A percentile compares a stretch with the other conserved stretches of the same genome.
phyloP scores from a whole-genome alignment of 2,113 vertebrate genomes.

The Marcusenius ussheri region DNA sequence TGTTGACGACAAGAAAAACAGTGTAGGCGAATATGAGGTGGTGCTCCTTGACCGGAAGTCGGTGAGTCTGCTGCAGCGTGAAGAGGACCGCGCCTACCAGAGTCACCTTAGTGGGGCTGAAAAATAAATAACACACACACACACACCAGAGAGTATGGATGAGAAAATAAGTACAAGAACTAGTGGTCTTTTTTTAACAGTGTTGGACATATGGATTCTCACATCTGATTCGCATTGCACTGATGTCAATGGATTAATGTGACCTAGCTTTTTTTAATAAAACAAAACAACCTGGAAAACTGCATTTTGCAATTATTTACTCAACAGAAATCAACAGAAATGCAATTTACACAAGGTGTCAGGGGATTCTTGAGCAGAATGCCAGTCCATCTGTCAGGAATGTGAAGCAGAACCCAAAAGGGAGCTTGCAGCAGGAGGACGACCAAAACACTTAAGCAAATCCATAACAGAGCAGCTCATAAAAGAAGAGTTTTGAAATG shows the following conservation, averaged over 20 bases:
- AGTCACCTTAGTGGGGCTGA: constrained; percentile 82
- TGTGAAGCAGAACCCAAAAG: neutral
- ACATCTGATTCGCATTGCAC: neutral
- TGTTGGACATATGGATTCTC: neutral
- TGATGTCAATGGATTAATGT: neutral
- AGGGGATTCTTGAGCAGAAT: neutral
- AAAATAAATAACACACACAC: constrained; percentile 14
- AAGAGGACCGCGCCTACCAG: constrained; percentile 86
- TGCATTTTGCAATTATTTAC: neutral
- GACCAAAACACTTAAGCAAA: neutral
- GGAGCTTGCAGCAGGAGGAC: neutral
- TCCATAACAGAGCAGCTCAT: neutral
- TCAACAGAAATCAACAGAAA: neutral
- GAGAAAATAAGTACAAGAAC: neutral
- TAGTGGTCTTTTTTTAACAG: neutral
- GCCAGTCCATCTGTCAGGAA: neutral
- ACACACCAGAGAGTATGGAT: neutral
- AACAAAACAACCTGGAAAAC: neutral
- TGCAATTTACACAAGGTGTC: neutral
- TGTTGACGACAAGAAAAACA: constrained; percentile 71
- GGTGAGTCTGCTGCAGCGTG: constrained; percentile 72
- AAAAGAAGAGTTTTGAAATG: constrained; percentile 1
- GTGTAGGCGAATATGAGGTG: constrained; percentile 86
- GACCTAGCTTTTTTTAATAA: neutral
- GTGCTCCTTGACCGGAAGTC: constrained; percentile 71